Conservation (phyloP, 2,113 vertebrate genomes). For the Apodemus sylvaticus region DNA sequence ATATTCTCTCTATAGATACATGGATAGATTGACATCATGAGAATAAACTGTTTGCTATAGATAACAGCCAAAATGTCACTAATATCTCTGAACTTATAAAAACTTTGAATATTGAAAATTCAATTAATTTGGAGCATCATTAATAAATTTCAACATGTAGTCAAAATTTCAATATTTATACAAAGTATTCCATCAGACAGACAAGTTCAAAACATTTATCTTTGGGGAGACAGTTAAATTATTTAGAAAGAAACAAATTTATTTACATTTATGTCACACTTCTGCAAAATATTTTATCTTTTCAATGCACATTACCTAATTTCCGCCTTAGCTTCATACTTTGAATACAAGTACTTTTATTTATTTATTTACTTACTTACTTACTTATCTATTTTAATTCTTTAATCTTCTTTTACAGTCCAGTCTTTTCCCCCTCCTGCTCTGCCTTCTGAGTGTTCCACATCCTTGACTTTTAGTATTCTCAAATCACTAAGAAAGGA, state of each 20-base stretch:
- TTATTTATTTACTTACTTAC: neutral
- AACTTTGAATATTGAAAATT: neutral
- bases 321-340: neutral
- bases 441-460: too few relatives aligned
- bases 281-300: neutral
- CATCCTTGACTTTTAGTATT: neutral
- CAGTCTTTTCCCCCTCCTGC: too few relatives aligned
- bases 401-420: too few relatives aligned
- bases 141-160: neutral
- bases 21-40: neutral
- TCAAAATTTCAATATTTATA: neutral
- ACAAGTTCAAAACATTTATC: neutral
- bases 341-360: neutral
- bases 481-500: neutral
- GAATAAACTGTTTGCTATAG: neutral
- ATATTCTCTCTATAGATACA: neutral
- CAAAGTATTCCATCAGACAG: neutral
- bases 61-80: neutral
- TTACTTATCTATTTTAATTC: too few relatives aligned
- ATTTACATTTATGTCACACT: neutral
- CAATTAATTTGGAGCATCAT: neutral
- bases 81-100: neutral
- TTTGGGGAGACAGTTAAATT: neutral
- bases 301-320: neutral
- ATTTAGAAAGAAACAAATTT: neutral